Base-by-base conservation (phyloP, 2,797 vertebrate genomes). In the Allobates femoralis region DNA sequence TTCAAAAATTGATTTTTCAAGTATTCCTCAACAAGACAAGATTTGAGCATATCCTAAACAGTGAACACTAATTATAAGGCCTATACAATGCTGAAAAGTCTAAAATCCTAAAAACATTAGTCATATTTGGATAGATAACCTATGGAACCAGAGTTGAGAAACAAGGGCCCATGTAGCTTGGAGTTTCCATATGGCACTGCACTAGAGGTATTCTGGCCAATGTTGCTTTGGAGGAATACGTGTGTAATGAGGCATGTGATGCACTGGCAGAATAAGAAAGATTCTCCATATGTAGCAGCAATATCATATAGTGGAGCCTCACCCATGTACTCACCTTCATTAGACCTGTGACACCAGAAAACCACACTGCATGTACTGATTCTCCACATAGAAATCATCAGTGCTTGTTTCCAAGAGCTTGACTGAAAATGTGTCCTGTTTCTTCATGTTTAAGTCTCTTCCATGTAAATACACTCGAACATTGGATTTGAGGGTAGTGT, bases 291-390 rank as follows among this genome's bases (percentile, higher is more conserved):
- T 53, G 16, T 15, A 53, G 16, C 3, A 53, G 51, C 15, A 11
- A 53, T 53, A 53, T 15, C 51, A 53, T 53, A 32, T 14, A 46
- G 21, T 37, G 21, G 32, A n/a, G 19, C 34, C 16, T 2, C 41
- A 2, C n/a, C 41, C 71, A n/a, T 18, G 46, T 4, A 64, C 94
- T 92, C 85, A 95, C 98, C 97, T 98, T 96, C 91, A 99, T 93
- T 71, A 98, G 94, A 34, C 98, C 97, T 0, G 96, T 98, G 83
- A 55, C 93, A 86, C 98, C 97, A 0, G 96, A 97, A 92, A 99
- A 99, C 93, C 98, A 96, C 88, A 97, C 94, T 94, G 96, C 90
- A 98, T 93, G 55, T 96, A 94, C 90, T 96, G 97, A 81, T 94
- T 99, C 93, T 96, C 96, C 89, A 99, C 93, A 91, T 96, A 96